Base-by-base conservation (phyloP, 2,113 vertebrate species). In the Lota lota region DNA sequence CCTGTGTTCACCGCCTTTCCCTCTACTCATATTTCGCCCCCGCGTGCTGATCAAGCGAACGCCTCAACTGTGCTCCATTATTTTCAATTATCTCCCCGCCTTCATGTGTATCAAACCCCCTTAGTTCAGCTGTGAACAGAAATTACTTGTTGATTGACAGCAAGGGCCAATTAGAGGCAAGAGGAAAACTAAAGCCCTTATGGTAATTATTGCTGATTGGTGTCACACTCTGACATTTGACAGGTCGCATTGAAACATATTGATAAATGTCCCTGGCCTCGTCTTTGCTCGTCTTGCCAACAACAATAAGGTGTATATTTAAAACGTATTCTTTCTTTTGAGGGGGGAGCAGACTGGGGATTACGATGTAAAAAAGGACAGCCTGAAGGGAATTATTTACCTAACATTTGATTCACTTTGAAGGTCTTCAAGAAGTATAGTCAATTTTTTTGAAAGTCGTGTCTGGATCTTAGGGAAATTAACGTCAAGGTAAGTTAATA, bases 111-210 rank as follows among this genome's bases (percentile, higher is more conserved):
- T 88, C 83, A 77, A 77, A 85, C 84, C 85, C 83, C 85, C 64
- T 88, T 78, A 84, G 88, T 88, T 90, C 82, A 87, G 88, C 87
- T 83, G 79, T 78, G 82, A 91, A 75, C 84, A 79, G 72, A 88
- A 90, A 89, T 87, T 87, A 90, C 90, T 87, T 89, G 90, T 88
- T 91, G 91, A 92, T 89, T 91, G 90, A 90, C 91, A 88, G 90
- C 80, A 82, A 85, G 84, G 86, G 84, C 86, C 86, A 88, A 90
- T 85, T 88, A 89, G 84, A 87, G 77, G 76, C 70, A 72, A 78
- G 74, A 82, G 77, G 74, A 85, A 87, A 86, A 85, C 76, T 81
- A 65, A 77, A 83, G 83, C 75, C 86, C 72, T 76, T 64, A 20
- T 60, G 82, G 85, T 85, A 92, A 91, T 92, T 87, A 88, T 77